These are phyloP conservation scores for Rhombomys opimus DNA, from an alignment of 2,113 vertebrate genomes.

Conservation along the genomic window DNA sequence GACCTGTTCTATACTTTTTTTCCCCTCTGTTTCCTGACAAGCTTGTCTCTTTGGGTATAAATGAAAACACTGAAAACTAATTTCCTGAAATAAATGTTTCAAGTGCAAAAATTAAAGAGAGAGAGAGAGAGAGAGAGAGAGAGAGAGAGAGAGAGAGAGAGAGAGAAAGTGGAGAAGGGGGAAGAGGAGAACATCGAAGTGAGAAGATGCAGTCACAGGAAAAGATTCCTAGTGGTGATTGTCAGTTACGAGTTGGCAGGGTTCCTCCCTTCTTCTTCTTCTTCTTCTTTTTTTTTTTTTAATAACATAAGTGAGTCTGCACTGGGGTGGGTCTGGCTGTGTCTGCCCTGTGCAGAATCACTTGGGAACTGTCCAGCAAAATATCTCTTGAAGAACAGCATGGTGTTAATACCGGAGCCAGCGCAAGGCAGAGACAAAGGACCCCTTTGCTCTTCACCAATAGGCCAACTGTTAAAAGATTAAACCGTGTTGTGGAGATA, in stretches of 20 bases:
- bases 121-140: no score
- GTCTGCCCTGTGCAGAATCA: slow-evolving; percentile 68
- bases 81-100: slow-evolving; percentile 96
- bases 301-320: slow-evolving; percentile 49
- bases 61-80: slow-evolving; percentile 93
- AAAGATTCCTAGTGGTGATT: not conserved
- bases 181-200: not conserved
- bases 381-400: slow-evolving; percentile 82
- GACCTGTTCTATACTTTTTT: slow-evolving; percentile 82
- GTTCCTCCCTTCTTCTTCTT: not conserved
- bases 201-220: not conserved
- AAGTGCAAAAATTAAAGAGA: slow-evolving; percentile 82
- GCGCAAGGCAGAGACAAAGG: slow-evolving; percentile 81
- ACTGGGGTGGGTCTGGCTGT: slow-evolving; percentile 42
- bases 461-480: slow-evolving; percentile 83
- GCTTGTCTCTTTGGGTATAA: slow-evolving; percentile 91
- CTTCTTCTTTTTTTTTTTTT: slow-evolving; percentile 46
- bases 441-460: slow-evolving; percentile 75
- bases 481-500: slow-evolving; percentile 82
- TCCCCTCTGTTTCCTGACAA: slow-evolving; percentile 88
- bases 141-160: no score
- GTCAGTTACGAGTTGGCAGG: slow-evolving; percentile 40
- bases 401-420: slow-evolving; percentile 78
- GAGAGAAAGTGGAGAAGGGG: not conserved
- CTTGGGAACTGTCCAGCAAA: slow-evolving; percentile 74